A percentile compares a stretch with the other conserved stretches of the same genome.
Evolutionary conservation across 2,888 invertebrate species (phyloP).

Genomic region (Drosophila quinaria): DNA sequence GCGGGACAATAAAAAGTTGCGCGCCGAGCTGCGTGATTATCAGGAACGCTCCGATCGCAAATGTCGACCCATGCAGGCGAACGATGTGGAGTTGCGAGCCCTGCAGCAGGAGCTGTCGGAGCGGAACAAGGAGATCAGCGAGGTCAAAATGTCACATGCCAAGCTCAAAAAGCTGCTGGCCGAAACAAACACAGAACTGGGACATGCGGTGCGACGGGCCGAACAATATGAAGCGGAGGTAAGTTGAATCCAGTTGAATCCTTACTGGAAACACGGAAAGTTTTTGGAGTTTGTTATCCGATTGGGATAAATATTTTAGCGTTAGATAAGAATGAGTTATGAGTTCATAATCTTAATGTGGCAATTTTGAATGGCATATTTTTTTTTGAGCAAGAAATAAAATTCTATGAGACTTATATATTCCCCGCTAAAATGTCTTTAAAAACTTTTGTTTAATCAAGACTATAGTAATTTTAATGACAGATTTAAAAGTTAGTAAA

Average conservation of each 20-base stretch:
- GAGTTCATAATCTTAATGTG: no score
- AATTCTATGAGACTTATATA: no score
- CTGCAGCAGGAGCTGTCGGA: slow-evolving; percentile 90
- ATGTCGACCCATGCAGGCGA: slow-evolving; percentile 88
- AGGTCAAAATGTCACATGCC: slow-evolving; percentile 90
- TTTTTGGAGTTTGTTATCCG: no score
- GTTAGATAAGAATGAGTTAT: no score
- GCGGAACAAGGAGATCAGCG: slow-evolving; percentile 90
- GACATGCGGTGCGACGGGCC: slow-evolving; percentile 91
- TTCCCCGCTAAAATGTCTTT: no score
- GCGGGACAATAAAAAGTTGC: slow-evolving; percentile 94
- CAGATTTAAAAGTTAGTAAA: no score
- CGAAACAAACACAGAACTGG: slow-evolving; percentile 91
- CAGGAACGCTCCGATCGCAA: slow-evolving; percentile 89
- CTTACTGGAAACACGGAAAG: no score
- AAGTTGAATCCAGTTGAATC: slow-evolving; percentile 33
- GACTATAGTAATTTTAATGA: no score
- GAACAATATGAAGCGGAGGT: slow-evolving; percentile 92
- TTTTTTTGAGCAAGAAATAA: no score
- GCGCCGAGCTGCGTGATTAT: slow-evolving; percentile 89
- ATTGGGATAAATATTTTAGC: no score
- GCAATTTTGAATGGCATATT: no score
- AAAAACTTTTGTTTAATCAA: no score
- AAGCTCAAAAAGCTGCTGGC: slow-evolving; percentile 93
- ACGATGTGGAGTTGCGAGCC: slow-evolving; percentile 89